Conservation (phyloP, 2,113 vertebrate species). For the Eolophus roseicapilla region DNA sequence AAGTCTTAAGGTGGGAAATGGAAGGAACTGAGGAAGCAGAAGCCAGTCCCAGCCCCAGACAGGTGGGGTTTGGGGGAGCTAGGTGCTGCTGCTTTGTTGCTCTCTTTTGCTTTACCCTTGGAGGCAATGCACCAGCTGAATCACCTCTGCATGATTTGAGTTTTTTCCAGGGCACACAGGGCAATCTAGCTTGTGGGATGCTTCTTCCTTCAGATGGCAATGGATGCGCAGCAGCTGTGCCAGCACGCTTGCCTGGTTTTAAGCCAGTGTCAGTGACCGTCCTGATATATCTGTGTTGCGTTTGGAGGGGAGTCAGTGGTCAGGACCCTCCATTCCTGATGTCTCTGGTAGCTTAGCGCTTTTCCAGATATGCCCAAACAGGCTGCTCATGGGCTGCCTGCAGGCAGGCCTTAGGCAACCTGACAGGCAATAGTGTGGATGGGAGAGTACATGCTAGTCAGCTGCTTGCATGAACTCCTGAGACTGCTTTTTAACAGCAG, state of each 20-base stretch:
- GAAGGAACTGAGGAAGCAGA: background rate
- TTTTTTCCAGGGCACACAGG: background rate
- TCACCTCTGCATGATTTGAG: fast-evolving
- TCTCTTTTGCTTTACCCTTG: background rate
- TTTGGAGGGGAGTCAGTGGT: background rate
- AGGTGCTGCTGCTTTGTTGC: background rate
- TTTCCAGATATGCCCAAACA: background rate
- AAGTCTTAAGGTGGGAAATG: background rate
- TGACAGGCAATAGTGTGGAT: background rate
- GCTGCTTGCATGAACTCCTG: background rate
- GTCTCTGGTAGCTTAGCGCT: background rate
- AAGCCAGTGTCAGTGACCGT: background rate
- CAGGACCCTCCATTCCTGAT: background rate
- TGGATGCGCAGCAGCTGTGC: background rate
- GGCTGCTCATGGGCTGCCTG: conserved; percentile 29
- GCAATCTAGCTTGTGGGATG: fast-evolving
- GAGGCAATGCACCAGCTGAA: background rate
- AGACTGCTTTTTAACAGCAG: background rate
- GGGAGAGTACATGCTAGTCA: background rate
- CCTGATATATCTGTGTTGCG: background rate
- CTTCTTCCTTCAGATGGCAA: background rate
- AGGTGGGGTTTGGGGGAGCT: fast-evolving
- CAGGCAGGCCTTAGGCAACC: conserved; percentile 52
- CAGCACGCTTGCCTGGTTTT: background rate
- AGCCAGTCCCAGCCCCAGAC: background rate